These are phyloP conservation scores for Sarcophaga caerulescens DNA, from an alignment of 2,888 invertebrate genomes.

Conservation along the genomic window DNA sequence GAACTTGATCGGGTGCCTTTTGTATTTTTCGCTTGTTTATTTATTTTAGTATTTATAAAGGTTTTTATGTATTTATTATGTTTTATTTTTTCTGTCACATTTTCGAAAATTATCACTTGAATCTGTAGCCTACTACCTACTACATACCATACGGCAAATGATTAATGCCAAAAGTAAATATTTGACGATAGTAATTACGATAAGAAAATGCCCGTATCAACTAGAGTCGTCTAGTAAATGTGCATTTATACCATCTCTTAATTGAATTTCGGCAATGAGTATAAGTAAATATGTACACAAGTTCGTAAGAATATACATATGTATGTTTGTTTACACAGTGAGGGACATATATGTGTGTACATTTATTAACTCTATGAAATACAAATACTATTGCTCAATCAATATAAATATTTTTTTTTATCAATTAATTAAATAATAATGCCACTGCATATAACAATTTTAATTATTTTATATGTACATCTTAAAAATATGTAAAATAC, in stretches of 20 bases:
- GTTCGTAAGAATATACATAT: no score
- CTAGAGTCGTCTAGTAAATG: constrained; percentile 21
- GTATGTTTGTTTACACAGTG: no score
- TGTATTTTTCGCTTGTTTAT: background rate
- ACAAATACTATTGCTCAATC: no score
- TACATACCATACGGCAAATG: constrained; percentile 51
- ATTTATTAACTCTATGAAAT: no score
- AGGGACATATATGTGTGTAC: no score
- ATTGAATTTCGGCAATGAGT: background rate
- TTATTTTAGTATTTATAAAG: constrained; percentile 1
- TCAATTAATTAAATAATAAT: no score
- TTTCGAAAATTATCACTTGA: constrained; percentile 46
- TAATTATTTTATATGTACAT: no score
- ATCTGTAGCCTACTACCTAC: constrained; percentile 15
- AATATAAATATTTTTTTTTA: no score
- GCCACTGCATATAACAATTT: no score
- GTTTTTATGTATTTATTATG: constrained; percentile 21
- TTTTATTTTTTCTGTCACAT: constrained; percentile 14
- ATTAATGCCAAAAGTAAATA: constrained; percentile 66
- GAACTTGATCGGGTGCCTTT: background rate
- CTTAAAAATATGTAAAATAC: no score
- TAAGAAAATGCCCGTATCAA: constrained; percentile 60
- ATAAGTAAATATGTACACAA: background rate
- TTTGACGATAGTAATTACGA: constrained; percentile 76
- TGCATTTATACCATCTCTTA: constrained; percentile 37